Evolutionary conservation across 2,888 invertebrate species (phyloP).

Genomic region (Morpho deidamia): DNA sequence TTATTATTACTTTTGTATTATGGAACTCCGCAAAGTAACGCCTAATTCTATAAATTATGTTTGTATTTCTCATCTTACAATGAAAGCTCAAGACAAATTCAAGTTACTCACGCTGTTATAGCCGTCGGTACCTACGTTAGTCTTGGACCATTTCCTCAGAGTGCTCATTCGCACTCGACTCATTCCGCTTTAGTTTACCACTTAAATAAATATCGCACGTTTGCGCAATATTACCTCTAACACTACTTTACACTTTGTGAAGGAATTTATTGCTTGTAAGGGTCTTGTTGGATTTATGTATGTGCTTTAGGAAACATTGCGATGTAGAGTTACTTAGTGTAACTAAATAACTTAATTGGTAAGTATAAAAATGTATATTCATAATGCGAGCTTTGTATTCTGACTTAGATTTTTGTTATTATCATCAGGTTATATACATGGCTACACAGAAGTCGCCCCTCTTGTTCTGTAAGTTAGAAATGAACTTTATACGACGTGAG

Average conservation of each 20-base stretch:
- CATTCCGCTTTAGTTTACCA: slow-evolving; percentile 37
- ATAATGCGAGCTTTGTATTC: too few relatives aligned
- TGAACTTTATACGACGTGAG: too few relatives aligned
- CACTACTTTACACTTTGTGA: slow-evolving; percentile 70
- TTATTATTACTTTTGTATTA: too few relatives aligned
- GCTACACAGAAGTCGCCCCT: too few relatives aligned
- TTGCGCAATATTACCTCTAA: slow-evolving; percentile 64
- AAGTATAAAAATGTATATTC: too few relatives aligned
- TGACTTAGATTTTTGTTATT: too few relatives aligned
- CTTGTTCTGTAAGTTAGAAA: too few relatives aligned
- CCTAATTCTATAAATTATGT: too few relatives aligned
- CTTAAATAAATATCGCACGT: slow-evolving; percentile 75
- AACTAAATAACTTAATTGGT: not conserved
- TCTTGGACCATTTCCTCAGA: slow-evolving; percentile 62
- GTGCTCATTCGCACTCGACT: slow-evolving; percentile 48
- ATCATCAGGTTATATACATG: too few relatives aligned
- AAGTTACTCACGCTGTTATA: not conserved
- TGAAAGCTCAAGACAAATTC: not conserved
- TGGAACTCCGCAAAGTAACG: too few relatives aligned
- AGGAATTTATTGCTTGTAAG: slow-evolving; percentile 47
- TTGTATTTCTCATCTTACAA: too few relatives aligned
- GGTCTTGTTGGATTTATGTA: slow-evolving; percentile 48
- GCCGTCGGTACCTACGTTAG: slow-evolving; percentile 43
- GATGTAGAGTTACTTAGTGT: not conserved
- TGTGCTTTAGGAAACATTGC: slow-evolving; percentile 24